Conservation (phyloP, 1,140 invertebrate genomes). For the Pseudomyrmex sp. region DNA sequence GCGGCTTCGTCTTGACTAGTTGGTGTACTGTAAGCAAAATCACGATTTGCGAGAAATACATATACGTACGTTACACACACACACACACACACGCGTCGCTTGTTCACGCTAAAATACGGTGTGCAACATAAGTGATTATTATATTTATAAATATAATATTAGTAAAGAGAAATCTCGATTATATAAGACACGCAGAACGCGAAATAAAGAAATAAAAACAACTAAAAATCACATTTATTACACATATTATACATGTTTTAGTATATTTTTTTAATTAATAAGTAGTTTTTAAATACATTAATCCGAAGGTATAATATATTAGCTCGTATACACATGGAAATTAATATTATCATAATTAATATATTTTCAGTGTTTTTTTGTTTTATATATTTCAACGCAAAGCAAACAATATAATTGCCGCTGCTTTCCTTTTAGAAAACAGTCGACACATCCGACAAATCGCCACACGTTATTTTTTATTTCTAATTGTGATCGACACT, state of each 20-base stretch:
- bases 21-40: conserved; percentile 42
- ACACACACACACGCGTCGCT: neutral
- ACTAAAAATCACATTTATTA: neutral
- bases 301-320: too few relatives aligned
- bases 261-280: too few relatives aligned
- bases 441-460: too few relatives aligned
- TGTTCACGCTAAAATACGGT: conserved; percentile 8
- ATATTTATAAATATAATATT: too few relatives aligned
- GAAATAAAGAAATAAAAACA: neutral
- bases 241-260: too few relatives aligned
- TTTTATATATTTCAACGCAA: neutral
- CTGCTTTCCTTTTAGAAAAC: too few relatives aligned
- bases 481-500: too few relatives aligned
- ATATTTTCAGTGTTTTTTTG: neutral
- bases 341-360: too few relatives aligned
- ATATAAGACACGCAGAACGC: neutral
- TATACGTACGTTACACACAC: neutral
- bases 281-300: too few relatives aligned
- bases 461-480: too few relatives aligned
- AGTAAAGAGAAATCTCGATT: neutral
- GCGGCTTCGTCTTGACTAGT: conserved; percentile 7
- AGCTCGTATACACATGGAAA: too few relatives aligned
- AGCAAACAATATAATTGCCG: neutral
- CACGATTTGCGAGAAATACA: conserved; percentile 42
- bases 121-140: too few relatives aligned